These are phyloP conservation scores for Phaonia tiefii DNA, from an alignment of 2,888 invertebrate genomes.

Conservation along the genomic window DNA sequence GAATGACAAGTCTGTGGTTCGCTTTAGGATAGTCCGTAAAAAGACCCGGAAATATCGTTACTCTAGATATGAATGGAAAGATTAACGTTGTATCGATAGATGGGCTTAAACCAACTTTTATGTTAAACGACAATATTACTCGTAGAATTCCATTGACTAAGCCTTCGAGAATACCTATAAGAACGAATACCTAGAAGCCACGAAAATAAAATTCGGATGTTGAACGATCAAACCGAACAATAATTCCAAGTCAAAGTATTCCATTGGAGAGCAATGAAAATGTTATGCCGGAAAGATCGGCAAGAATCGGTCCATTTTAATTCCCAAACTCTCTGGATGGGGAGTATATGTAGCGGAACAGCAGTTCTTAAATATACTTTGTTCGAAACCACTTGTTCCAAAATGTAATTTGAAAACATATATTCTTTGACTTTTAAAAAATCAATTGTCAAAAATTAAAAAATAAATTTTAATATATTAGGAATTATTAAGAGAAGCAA, in stretches of 20 bases:
- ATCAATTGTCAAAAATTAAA: too few species aligned
- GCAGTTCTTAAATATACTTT: too few species aligned
- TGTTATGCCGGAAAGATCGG: not conserved
- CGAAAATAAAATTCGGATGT: too few species aligned
- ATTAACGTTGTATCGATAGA: not conserved
- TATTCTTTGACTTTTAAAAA: too few species aligned
- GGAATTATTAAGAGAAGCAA: too few species aligned
- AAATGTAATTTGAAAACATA: too few species aligned
- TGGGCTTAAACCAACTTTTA: not conserved
- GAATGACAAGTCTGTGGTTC: too few species aligned
- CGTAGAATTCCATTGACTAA: too few species aligned
- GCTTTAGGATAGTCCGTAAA: not conserved
- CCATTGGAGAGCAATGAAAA: not conserved
- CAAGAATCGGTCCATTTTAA: not conserved
- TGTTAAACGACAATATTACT: not conserved
- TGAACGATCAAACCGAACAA: too few species aligned
- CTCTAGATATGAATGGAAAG: not conserved
- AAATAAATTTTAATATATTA: too few species aligned
- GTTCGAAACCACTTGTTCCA: too few species aligned
- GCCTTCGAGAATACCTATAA: not conserved
- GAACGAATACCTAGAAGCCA: not conserved
- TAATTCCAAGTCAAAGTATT: not conserved
- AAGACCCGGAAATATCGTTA: not conserved
- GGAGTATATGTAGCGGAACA: constrained; percentile 10
- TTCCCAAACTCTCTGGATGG: not conserved